phyloP scores from a whole-genome alignment of 2,888 invertebrate genomes.

The Sympetrum striolatum region DNA sequence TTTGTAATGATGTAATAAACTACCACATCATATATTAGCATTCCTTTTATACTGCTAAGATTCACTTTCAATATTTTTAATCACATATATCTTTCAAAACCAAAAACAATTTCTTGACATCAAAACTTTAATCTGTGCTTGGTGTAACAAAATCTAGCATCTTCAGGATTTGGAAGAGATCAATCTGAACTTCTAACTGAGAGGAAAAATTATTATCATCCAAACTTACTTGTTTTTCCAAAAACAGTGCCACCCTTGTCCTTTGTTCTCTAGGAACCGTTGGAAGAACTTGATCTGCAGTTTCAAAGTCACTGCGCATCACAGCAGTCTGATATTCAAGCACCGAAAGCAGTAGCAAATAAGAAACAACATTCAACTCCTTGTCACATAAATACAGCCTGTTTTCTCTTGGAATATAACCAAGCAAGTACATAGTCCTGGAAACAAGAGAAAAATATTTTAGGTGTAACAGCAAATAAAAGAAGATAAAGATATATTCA shows the following conservation, averaged over 20 bases:
- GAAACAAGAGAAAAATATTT: constrained; percentile 40
- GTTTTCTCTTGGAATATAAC: constrained; percentile 96
- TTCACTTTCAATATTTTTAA: no score
- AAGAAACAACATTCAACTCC: constrained; percentile 94
- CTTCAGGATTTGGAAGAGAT: no score
- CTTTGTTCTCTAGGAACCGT: constrained; percentile 96
- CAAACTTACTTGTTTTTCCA: constrained; percentile 87
- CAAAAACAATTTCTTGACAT: no score
- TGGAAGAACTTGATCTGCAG: constrained; percentile 92
- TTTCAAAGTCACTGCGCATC: constrained; percentile 95
- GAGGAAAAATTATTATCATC: background rate
- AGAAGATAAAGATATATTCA: no score
- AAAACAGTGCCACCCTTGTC: constrained; percentile 96
- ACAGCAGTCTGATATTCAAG: constrained; percentile 99
- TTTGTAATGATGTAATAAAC: no score
- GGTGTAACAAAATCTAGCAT: no score
- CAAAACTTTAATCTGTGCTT: no score
- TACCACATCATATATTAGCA: no score
- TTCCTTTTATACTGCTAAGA: no score
- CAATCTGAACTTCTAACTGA: no score
- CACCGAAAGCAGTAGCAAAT: constrained; percentile 72
- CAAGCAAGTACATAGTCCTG: constrained; percentile 93
- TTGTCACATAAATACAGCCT: constrained; percentile 96
- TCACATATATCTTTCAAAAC: no score
- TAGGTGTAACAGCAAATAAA: no score